Conservation (phyloP, 2,888 invertebrate species). For the Brachyptera putata region DNA sequence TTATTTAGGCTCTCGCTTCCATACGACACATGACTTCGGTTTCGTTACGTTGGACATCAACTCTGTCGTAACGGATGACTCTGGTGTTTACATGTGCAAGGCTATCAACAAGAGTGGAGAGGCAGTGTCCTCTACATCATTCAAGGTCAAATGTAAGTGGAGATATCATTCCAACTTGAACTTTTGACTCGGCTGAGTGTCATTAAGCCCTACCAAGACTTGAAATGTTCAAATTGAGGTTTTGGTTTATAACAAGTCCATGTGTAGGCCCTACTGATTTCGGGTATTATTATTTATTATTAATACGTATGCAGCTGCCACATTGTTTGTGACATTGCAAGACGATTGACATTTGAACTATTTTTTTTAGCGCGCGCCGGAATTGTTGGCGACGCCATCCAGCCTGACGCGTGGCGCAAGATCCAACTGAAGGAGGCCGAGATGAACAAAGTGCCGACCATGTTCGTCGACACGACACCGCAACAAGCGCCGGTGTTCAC, state of each 20-base stretch:
- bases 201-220: too few species aligned
- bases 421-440: conserved; percentile 88
- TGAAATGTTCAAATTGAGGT: too few species aligned
- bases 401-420: conserved; percentile 89
- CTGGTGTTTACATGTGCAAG: conserved; percentile 90
- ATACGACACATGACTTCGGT: conserved; percentile 89
- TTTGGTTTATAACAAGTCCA: too few species aligned
- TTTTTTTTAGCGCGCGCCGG: conserved; percentile 60
- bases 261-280: too few species aligned
- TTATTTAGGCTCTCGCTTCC: conserved; percentile 71
- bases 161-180: too few species aligned
- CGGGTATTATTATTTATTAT: too few species aligned
- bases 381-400: conserved; percentile 77
- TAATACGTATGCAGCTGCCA: too few species aligned
- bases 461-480: conserved; percentile 78
- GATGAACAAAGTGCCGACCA: conserved; percentile 84
- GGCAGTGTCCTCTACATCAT: conserved; percentile 85
- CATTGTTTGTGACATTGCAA: too few species aligned
- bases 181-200: too few species aligned
- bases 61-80: conserved; percentile 82
- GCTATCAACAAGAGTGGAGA: conserved; percentile 92
- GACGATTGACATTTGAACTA: too few species aligned
- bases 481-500: conserved; percentile 95
- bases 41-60: conserved; percentile 89
- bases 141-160: conserved; percentile 70